Percentiles rank a stretch among this genome's conserved stretches.
Evolutionary conservation across 92 coral and sea anemone species (phyloP).

Genomic region (Ricordea florida): DNA sequence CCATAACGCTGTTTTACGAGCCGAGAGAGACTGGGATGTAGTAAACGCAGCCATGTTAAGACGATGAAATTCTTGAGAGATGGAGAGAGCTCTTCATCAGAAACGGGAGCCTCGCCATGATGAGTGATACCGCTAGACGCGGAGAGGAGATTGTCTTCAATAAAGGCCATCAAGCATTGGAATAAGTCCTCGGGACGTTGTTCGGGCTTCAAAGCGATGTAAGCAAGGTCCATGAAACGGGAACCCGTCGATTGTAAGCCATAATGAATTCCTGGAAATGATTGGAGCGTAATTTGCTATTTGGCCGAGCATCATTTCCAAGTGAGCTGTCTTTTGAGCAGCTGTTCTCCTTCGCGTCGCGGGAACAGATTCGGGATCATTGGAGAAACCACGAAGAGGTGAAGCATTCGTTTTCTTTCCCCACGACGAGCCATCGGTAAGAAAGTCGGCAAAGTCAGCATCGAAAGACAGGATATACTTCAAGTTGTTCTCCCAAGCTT

Average conservation of each 20-base stretch:
- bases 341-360: conserved; percentile 38
- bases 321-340: conserved; percentile 18
- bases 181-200: conserved; percentile 77
- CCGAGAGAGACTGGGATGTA: conserved; percentile 31
- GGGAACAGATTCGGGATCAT: conserved; percentile 31
- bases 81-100: conserved; percentile 67
- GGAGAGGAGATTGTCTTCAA: conserved; percentile 57
- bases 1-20: conserved; percentile 66
- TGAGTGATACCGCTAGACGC: conserved; percentile 48
- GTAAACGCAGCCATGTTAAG: conserved; percentile 37
- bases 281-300: conserved; percentile 46
- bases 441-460: conserved; percentile 18
- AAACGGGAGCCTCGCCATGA: conserved; percentile 45
- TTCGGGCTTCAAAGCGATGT: conserved; percentile 46
- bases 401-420: no score
- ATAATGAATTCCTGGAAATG: conserved; percentile 50
- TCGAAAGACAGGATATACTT: conserved; percentile 25
- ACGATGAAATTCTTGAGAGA: conserved; percentile 50
- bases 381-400: conserved; percentile 15
- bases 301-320: conserved; percentile 43
- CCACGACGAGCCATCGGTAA: no score
- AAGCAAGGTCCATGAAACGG: conserved; percentile 48
- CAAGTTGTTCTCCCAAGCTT: no score
- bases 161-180: conserved; percentile 72
- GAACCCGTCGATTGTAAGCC: conserved; percentile 70